phyloP scores from a whole-genome alignment of 2,888 invertebrate genomes.

The Dynastes maya region DNA sequence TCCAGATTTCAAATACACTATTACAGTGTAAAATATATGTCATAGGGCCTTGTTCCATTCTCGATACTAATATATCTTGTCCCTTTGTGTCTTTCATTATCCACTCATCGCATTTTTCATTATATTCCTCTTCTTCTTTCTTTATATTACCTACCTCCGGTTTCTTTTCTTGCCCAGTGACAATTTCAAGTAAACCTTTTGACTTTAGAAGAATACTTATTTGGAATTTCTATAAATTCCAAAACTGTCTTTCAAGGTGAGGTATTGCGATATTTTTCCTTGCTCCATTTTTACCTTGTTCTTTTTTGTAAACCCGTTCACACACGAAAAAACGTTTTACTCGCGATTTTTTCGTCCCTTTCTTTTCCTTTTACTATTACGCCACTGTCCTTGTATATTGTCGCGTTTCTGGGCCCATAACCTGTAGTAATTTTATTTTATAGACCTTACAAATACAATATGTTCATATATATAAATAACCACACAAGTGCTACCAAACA shows the following conservation, averaged over 20 bases:
- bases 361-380: background rate
- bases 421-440: no score
- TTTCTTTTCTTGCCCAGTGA: no score
- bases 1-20: background rate
- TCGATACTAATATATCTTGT: no score
- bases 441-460: no score
- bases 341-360: background rate
- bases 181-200: no score
- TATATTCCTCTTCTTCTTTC: background rate
- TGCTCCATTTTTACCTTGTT: background rate
- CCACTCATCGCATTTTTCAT: background rate
- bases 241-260: background rate
- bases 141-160: background rate
- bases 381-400: background rate
- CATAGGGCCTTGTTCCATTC: no score
- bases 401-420: no score
- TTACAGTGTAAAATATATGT: no score
- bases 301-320: background rate
- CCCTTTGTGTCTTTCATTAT: no score
- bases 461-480: no score
- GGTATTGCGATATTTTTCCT: background rate
- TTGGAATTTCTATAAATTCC: constrained; percentile 1
- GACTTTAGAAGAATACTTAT: no score
- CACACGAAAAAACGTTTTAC: background rate
- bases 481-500: no score